A percentile compares a stretch with the other conserved stretches of the same genome.
Evolutionary conservation across 2,888 invertebrate genomes (phyloP).

Genomic region (Dimorphilus gyrociliatus): DNA sequence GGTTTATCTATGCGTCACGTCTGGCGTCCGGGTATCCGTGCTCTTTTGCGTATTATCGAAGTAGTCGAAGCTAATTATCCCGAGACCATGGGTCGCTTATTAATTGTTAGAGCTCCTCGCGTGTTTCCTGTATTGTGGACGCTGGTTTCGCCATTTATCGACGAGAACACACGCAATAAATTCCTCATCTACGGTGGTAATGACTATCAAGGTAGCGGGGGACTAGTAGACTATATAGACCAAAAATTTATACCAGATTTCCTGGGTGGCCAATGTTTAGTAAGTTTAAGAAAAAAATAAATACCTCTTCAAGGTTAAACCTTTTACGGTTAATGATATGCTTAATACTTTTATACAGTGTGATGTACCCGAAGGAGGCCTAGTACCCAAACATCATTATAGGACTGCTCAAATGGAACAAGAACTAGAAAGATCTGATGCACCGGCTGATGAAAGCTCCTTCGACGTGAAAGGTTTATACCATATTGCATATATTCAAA

Average conservation of each 20-base stretch:
- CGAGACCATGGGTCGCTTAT: slow-evolving; percentile 76
- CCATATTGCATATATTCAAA: slow-evolving; percentile 34
- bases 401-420: slow-evolving; percentile 19
- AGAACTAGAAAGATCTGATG: slow-evolving; percentile 27
- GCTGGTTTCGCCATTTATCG: slow-evolving; percentile 80
- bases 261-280: slow-evolving; percentile 73
- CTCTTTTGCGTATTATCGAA: slow-evolving; percentile 51
- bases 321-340: not conserved
- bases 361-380: slow-evolving; percentile 64
- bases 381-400: slow-evolving; percentile 60
- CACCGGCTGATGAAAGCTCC: slow-evolving; percentile 32
- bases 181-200: slow-evolving; percentile 79
- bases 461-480: slow-evolving; percentile 31
- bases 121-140: slow-evolving; percentile 93
- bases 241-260: slow-evolving; percentile 74
- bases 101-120: slow-evolving; percentile 75
- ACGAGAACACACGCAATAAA: slow-evolving; percentile 78
- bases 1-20: slow-evolving; percentile 85
- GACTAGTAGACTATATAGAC: slow-evolving; percentile 67
- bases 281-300: slow-evolving; percentile 33
- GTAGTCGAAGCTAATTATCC: slow-evolving; percentile 85
- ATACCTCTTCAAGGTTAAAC: not conserved
- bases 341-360: slow-evolving; percentile 46
- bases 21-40: slow-evolving; percentile 74
- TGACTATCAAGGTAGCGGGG: slow-evolving; percentile 63